Base-by-base conservation (phyloP, 2,113 vertebrate genomes). In the Albula goreensis region DNA sequence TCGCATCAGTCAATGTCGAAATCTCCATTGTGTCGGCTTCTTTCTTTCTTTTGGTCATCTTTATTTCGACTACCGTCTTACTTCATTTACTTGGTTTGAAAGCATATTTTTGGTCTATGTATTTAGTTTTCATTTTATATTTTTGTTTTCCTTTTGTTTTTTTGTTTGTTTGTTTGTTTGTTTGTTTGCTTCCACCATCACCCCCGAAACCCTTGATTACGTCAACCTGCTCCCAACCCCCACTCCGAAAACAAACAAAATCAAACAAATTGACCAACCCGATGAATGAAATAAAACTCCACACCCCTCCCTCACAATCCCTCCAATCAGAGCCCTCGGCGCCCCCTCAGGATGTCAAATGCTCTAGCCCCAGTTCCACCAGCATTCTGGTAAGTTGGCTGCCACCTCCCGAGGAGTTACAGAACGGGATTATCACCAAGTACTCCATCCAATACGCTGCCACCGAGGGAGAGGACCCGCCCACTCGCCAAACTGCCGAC, bases 311-410 rank as follows among this genome's bases (percentile, higher is more conserved):
- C 57, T 70, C n/a, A 74, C 70, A 22, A 74, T 74, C 70, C 70
- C 96, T 96, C 95, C 97, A 94, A 96, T 96, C 96, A 99, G 97
- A 98, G 94, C 97, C 97, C 90, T 97, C 97, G 92, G 97, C 98
- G 92, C 98, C 97, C 95, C 98, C 98, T 89, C 97, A 97, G 96
- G 97, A 98, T 91, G 97, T 99, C 95, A 97, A 94, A 94, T 98
- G 98, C 93, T 96, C 95, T 93, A 99, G 97, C 93, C 96, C 97
- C 94, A 98, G 97, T 94, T 98, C 98, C 94, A 98, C 97, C 96
- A 98, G 97, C 93, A 92, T 99, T 95, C 96, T 99, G 97, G 97
- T 99, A 97, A 99, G 97, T 98, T 99, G 98, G 98, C 96, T 96
- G 88, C 97, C 97, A 91, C 97, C 98, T 84, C 97, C 96, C 0